These are phyloP conservation scores for Epistrophe grossulariae DNA, from an alignment of 2,888 invertebrate genomes.

Conservation along the genomic window DNA sequence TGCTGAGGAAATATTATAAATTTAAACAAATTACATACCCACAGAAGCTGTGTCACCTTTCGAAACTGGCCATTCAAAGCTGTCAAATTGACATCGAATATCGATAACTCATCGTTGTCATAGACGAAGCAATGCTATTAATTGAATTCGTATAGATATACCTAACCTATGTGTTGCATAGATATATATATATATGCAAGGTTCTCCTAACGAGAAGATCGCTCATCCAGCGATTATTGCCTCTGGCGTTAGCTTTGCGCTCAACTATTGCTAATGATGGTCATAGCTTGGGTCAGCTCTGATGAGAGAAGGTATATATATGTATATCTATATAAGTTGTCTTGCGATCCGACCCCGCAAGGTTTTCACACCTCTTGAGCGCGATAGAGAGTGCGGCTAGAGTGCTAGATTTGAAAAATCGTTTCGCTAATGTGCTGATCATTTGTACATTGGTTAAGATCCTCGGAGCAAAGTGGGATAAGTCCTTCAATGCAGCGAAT, in stretches of 20 bases:
- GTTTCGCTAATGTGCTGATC: constrained; percentile 74
- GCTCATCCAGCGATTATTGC: constrained; percentile 61
- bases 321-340: constrained; percentile 50
- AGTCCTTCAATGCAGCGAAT: constrained; percentile 45
- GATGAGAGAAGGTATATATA: constrained; percentile 6
- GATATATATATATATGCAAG: constrained; percentile 1
- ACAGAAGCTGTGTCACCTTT: constrained; percentile 73
- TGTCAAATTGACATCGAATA: constrained; percentile 61
- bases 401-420: constrained; percentile 67
- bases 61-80: constrained; percentile 60
- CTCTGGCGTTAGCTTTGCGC: constrained; percentile 62
- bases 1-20: constrained; percentile 43
- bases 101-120: constrained; percentile 64
- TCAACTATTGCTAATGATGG: constrained; percentile 70
- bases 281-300: constrained; percentile 69
- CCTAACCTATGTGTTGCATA: too few relatives aligned
- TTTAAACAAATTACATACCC: constrained; percentile 63
- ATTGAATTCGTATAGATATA: constrained; percentile 57
- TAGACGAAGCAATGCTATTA: constrained; percentile 49
- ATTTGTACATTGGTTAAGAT: constrained; percentile 70
- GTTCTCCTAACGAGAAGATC: constrained; percentile 68
- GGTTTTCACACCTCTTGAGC: constrained; percentile 71
- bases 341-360: constrained; percentile 53
- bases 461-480: constrained; percentile 62
- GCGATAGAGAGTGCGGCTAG: neutral